Evolutionary conservation across 2,888 invertebrate genomes (phyloP).

Genomic region (Lagria hirta): DNA sequence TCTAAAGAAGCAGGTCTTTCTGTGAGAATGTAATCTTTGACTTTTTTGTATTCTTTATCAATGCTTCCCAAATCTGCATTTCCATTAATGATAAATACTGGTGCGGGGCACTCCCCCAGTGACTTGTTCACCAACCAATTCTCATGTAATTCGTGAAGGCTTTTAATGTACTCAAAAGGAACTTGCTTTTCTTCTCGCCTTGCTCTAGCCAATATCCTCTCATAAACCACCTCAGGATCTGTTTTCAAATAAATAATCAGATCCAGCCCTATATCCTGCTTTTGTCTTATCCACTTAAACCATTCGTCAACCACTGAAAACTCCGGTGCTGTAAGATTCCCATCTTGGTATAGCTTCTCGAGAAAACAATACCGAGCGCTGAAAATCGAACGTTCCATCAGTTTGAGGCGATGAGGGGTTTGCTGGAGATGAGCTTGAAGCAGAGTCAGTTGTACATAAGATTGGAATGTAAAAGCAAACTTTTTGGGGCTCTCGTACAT

Average conservation of each 20-base stretch:
- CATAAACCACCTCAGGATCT: slow-evolving; percentile 70
- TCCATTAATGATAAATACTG: slow-evolving; percentile 57
- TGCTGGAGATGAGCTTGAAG: slow-evolving; percentile 67
- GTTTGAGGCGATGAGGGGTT: slow-evolving; percentile 56
- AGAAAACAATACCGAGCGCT: slow-evolving; percentile 69
- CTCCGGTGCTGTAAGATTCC: slow-evolving; percentile 65
- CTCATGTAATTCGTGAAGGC: slow-evolving; percentile 70
- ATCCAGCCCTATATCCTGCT: slow-evolving; percentile 68
- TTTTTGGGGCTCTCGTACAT: slow-evolving; percentile 75
- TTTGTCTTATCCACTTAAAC: slow-evolving; percentile 71
- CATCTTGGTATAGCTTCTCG: slow-evolving; percentile 66
- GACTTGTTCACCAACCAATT: slow-evolving; percentile 67
- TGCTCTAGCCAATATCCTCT: slow-evolving; percentile 68
- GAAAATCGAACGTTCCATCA: slow-evolving; percentile 66
- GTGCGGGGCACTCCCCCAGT: slow-evolving; percentile 63
- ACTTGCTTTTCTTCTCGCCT: slow-evolving; percentile 73
- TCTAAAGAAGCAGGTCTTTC: background rate
- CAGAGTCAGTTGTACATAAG: slow-evolving; percentile 80
- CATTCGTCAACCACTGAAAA: slow-evolving; percentile 71
- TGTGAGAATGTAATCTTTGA: slow-evolving; percentile 30
- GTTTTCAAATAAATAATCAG: slow-evolving; percentile 77
- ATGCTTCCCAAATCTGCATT: slow-evolving; percentile 48
- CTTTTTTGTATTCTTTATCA: slow-evolving; percentile 48
- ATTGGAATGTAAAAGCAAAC: slow-evolving; percentile 79
- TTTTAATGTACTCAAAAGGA: slow-evolving; percentile 69